These are phyloP conservation scores for Pelosia muscerda DNA, from an alignment of 2,888 invertebrate genomes.

Conservation along the genomic window DNA sequence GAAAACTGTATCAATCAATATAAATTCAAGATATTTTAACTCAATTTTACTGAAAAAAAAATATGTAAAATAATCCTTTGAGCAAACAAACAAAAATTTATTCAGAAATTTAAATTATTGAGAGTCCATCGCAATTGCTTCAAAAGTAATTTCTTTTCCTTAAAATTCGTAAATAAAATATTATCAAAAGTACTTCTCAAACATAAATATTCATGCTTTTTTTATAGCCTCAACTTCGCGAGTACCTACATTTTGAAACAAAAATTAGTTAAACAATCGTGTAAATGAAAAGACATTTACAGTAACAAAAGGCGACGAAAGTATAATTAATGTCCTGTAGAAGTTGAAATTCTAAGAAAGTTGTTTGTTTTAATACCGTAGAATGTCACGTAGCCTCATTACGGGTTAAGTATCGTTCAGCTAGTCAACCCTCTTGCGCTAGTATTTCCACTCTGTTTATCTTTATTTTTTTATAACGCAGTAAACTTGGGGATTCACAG, in stretches of 20 bases:
- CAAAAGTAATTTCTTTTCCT: background rate
- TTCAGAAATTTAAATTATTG: background rate
- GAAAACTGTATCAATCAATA: too few species aligned
- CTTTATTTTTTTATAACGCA: constrained; percentile 16
- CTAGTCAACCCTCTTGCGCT: constrained; percentile 37
- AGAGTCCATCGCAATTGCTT: background rate
- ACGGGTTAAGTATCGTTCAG: constrained; percentile 59
- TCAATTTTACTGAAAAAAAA: too few species aligned
- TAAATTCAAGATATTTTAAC: too few species aligned
- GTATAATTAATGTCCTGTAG: constrained; percentile 57
- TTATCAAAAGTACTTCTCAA: constrained; percentile 23
- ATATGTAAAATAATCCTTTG: background rate
- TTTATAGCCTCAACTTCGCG: constrained; percentile 23
- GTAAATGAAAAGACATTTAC: constrained; percentile 40
- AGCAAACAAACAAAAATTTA: background rate
- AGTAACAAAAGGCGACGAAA: constrained; percentile 49
- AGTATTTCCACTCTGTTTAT: constrained; percentile 20
- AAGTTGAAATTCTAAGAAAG: constrained; percentile 51
- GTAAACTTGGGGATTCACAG: constrained; percentile 10
- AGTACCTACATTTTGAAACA: constrained; percentile 23
- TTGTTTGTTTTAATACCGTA: constrained; percentile 57
- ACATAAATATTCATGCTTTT: constrained; percentile 48
- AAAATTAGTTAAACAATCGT: constrained; percentile 33
- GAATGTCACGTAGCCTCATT: constrained; percentile 68
- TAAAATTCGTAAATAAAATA: constrained; percentile 21